Evolutionary conservation across 1,140 invertebrate species (phyloP), one percentile per base, ranked within the genome.

Genomic region (Diploscapter pachys): DNA sequence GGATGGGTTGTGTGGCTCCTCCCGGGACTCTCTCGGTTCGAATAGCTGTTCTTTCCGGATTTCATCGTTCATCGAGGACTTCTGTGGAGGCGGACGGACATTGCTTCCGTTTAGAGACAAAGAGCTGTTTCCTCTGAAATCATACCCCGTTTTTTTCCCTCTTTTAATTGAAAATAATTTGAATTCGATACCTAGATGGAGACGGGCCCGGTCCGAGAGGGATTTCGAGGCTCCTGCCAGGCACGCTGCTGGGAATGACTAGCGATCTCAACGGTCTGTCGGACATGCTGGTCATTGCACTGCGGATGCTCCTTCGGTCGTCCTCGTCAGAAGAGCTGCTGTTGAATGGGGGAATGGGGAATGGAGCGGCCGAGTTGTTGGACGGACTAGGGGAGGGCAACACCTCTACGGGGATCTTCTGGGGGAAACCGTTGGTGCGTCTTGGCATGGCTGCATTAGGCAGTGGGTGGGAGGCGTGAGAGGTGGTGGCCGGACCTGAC

Each of bases 241-340:
- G 48, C 6, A 68, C 66, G 8, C 9, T 55, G 6, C 13, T 48
- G 5, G 66, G 66, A 54, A 68, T 51, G 50, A 68, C 50, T 11
- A 68, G 66, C 6, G 66, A 55, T 68, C 66, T 50, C 51, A 55
- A 55, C 1, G 66, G 66, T 55, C 66, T 68, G 5, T 55, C 6
- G 31, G 31, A 31, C 31, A 31, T 31, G 31, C 0, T 31, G 31
- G 31, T 31, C 31, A 31, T 31, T 55, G 53, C 66, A 53, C 66
- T 68, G n/a, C 52, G 9, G 2, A 68, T 2, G 56, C 66, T 68
- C 51, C 66, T 52, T 50, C 66, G 66, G 52, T 68, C 66, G 52
- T 68, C 66, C 52, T 68, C 66, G 51, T 68, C 66, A 68, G 66
- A 68, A 2, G 66, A 68, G 52, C n/a, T 55, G 48, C 2, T 31